A percentile compares a stretch with the other conserved stretches of the same genome.
Evolutionary conservation across 2,113 vertebrate species (phyloP).

Genomic region (Recurvirostra avosetta): DNA sequence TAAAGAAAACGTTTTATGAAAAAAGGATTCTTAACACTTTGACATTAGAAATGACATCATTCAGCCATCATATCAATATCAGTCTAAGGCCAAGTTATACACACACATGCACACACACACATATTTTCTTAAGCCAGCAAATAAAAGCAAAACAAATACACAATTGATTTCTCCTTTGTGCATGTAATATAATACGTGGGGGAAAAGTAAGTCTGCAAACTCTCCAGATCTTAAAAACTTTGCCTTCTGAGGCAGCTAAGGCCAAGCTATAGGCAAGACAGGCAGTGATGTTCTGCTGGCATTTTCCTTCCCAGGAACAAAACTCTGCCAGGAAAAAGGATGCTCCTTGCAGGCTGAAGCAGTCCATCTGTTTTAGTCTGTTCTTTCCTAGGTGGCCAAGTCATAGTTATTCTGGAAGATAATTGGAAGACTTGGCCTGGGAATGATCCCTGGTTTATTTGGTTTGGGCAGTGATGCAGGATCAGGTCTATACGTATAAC

Average conservation of each 20-base stretch:
- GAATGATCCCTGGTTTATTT: neutral
- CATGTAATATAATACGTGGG: neutral
- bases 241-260: neutral
- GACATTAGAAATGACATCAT: neutral
- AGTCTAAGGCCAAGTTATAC: neutral
- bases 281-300: neutral
- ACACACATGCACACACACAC: neutral
- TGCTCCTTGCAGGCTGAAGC: neutral
- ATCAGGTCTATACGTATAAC: neutral
- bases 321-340: neutral
- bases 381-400: neutral
- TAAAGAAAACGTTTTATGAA: neutral
- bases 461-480: neutral
- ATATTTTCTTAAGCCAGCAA: neutral
- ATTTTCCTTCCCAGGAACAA: neutral
- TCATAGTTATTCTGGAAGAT: neutral
- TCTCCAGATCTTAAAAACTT: neutral
- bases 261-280: neutral
- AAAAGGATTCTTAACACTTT: neutral
- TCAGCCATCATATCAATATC: neutral
- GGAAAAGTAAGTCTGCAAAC: neutral
- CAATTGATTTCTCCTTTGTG: neutral
- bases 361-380: neutral
- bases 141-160: neutral
- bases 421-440: neutral